Evolutionary conservation across 1,140 invertebrate genomes (phyloP).

Genomic region (Babylonia areolata): DNA sequence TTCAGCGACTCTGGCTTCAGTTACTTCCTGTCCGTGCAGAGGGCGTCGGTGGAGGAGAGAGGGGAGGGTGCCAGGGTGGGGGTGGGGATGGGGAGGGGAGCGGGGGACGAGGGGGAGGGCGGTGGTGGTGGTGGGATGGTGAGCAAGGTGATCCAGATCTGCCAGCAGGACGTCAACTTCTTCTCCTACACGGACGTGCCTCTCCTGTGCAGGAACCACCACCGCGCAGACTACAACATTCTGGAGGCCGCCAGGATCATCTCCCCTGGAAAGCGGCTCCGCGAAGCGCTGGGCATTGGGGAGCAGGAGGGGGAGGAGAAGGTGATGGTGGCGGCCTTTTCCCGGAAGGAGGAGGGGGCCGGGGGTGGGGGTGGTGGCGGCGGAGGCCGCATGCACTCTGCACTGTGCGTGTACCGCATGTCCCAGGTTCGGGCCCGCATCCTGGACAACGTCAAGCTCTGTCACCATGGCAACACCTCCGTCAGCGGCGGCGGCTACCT

Average conservation of each 20-base stretch:
- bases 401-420: slow-evolving; percentile 95
- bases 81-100: too few species aligned
- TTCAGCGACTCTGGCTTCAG: slow-evolving; percentile 96
- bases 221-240: slow-evolving; percentile 86
- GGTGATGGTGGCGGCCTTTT: slow-evolving; percentile 94
- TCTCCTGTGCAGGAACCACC: slow-evolving; percentile 88
- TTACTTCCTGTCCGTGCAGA: slow-evolving; percentile 96
- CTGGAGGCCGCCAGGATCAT: slow-evolving; percentile 95
- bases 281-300: slow-evolving; percentile 84
- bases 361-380: slow-evolving; percentile 51
- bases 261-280: slow-evolving; percentile 91
- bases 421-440: slow-evolving; percentile 97
- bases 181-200: slow-evolving; percentile 96
- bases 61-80: slow-evolving; percentile 84
- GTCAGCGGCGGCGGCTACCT: slow-evolving; percentile 62
- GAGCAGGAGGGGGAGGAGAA: slow-evolving; percentile 76
- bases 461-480: slow-evolving; percentile 86
- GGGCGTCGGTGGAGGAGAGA: slow-evolving; percentile 83
- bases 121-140: slow-evolving; percentile 85
- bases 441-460: slow-evolving; percentile 97
- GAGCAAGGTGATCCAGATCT: slow-evolving; percentile 94
- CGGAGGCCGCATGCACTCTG: slow-evolving; percentile 84
- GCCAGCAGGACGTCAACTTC: slow-evolving; percentile 94
- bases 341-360: slow-evolving; percentile 87
- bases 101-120: slow-evolving; percentile 82